phyloP scores from a whole-genome alignment of 2,797 vertebrate species.

The Chelonia mydas region DNA sequence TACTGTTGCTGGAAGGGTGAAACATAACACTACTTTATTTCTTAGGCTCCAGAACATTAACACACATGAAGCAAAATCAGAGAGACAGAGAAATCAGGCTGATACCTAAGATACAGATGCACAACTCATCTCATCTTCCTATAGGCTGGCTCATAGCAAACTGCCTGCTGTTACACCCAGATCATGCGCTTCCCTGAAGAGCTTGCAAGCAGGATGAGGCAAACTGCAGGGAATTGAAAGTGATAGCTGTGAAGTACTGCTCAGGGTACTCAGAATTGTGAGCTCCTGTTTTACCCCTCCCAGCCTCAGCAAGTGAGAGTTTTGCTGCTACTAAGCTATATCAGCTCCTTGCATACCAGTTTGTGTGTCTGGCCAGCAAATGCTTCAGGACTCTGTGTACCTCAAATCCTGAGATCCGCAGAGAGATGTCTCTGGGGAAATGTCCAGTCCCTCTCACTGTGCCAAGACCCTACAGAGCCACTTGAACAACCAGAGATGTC shows the following conservation, averaged over 20 bases:
- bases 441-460: background rate
- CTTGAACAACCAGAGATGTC: no score
- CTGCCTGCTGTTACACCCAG: background rate
- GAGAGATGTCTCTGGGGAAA: background rate
- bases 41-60: background rate
- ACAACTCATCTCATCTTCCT: background rate
- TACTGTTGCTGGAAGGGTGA: background rate
- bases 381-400: background rate
- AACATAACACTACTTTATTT: background rate
- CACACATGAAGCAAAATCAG: background rate
- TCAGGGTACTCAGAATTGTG: background rate
- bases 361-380: no score
- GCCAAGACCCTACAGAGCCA: no score
- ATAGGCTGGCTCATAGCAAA: background rate
- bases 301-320: no score
- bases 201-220: background rate
- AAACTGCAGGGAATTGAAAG: background rate
- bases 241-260: background rate
- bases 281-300: background rate
- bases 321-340: no score
- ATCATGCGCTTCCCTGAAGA: background rate
- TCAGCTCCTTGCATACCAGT: no score
- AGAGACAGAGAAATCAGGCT: background rate
- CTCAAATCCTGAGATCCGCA: background rate
- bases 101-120: background rate